Evolutionary conservation across 1,140 invertebrate genomes (phyloP).

Genomic region (Patella vulgata): DNA sequence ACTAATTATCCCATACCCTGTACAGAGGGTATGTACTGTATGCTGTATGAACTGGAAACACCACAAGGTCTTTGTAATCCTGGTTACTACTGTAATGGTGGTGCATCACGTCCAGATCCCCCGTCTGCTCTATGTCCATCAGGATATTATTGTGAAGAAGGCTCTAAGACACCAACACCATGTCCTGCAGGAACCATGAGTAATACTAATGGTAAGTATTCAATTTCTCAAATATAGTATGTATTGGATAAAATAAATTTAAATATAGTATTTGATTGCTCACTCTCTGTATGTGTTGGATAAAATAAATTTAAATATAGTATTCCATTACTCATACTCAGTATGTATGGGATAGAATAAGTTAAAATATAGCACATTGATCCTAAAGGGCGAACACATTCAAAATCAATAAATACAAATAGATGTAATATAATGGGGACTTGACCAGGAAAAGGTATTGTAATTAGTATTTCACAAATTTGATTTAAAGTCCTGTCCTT

Average conservation of each 20-base stretch:
- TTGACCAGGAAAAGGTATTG: no score
- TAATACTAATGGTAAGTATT: slow-evolving; percentile 22
- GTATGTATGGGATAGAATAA: no score
- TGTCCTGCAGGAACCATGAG: slow-evolving; percentile 60
- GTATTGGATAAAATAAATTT: neutral
- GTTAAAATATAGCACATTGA: no score
- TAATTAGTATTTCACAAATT: no score
- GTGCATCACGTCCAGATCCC: slow-evolving; percentile 47
- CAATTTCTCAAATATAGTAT: neutral
- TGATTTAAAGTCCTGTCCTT: no score
- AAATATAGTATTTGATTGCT: no score
- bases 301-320: no score
- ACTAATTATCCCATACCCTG: slow-evolving; percentile 51
- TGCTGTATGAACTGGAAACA: slow-evolving; percentile 39
- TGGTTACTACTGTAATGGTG: slow-evolving; percentile 56
- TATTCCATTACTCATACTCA: no score
- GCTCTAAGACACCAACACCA: slow-evolving; percentile 48
- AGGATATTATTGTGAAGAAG: slow-evolving; percentile 53
- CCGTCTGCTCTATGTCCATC: slow-evolving; percentile 40
- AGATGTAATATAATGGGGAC: no score
- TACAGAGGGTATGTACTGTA: slow-evolving; percentile 54
- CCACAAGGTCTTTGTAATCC: slow-evolving; percentile 56
- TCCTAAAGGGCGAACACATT: no score
- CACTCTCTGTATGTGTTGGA: no score
- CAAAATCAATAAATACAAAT: no score